Evolutionary conservation across 1,140 invertebrate genomes (phyloP).

Genomic region (Hirudo medicinalis): DNA sequence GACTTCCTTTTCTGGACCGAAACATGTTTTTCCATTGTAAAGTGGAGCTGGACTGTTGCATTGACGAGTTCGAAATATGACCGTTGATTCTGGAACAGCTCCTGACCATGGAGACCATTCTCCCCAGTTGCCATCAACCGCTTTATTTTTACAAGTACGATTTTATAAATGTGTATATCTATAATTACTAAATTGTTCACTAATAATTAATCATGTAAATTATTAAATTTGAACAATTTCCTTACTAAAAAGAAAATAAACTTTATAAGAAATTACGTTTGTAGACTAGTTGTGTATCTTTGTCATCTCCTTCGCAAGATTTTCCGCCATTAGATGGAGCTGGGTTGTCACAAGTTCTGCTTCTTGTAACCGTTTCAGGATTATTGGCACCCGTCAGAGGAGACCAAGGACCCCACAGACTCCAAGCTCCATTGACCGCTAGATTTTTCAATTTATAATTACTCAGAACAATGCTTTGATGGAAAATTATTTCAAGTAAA

Average conservation of each 20-base stretch:
- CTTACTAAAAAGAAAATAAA: background rate
- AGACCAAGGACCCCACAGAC: slow-evolving; percentile 15
- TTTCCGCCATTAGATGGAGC: slow-evolving; percentile 18
- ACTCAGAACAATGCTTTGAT: no score
- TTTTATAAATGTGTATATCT: no score
- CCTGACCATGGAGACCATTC: slow-evolving; percentile 37
- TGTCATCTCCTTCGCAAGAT: slow-evolving; percentile 15
- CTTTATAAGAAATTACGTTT: background rate
- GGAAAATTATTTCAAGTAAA: no score
- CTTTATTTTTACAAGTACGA: background rate
- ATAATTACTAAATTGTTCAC: no score
- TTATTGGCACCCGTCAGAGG: background rate
- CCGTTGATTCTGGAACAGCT: slow-evolving; percentile 31
- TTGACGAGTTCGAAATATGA: slow-evolving; percentile 12
- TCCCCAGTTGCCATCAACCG: slow-evolving; percentile 42
- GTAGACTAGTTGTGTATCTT: slow-evolving; percentile 10
- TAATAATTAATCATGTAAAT: background rate
- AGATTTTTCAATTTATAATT: background rate
- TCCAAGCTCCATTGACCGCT: slow-evolving; percentile 11
- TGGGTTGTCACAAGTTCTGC: slow-evolving; percentile 43
- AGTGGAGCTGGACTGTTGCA: slow-evolving; percentile 16
- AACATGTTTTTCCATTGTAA: slow-evolving; percentile 18
- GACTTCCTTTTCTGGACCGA: slow-evolving; percentile 16
- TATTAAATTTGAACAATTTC: background rate
- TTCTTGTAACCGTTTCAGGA: slow-evolving; percentile 35